Base-by-base conservation (phyloP, 2,888 invertebrate genomes). In the Lasioglossum oenotherae region DNA sequence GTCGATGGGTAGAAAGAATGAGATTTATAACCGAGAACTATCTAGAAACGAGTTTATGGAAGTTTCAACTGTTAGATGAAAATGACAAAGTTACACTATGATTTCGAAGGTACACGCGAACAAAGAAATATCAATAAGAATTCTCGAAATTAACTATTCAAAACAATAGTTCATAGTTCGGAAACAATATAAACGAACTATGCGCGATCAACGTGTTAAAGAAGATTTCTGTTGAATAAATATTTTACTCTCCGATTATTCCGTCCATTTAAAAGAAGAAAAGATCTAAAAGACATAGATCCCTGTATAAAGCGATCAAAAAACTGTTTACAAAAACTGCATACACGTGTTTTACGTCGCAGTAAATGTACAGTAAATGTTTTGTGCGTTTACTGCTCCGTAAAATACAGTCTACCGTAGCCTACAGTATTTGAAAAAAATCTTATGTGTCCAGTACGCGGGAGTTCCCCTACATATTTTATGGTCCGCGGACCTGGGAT, bases 11-110 rank as follows among this genome's bases (percentile, higher is more conserved):
- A 73, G 60, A 49, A 38, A 69, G 53, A 69, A 69, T n/a, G 53
- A 74, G 83, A 82, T 82, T 82, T 84, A 82, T 83, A 83, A 81
- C 74, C 57, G 49, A 64, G 53, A 81, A 67, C 82, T 83, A 64
- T 44, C 41, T 35, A 27, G 81, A 38, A 83, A 76, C 64, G 81
- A 83, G 82, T 83, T 83, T 67, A 53, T 27, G 64, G 72, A 81
- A 81, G 72, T 83, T 81, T 76, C 53, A 49, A 81, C 76, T 53
- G 49, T 72, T 81, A 60, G 76, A 83, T 81, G 72, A 83, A 83
- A 81, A 83, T 83, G 76, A 67, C 76, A 5, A 83, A 83, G 76
- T 83, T 81, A 53, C 49, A 57, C 76, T 73, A 76, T 35, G 35
- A 41, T n/a, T 41, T 38, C 41, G 10, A 41, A 4, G 41, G 38